Percentiles rank a stretch among this genome's conserved stretches.
These are phyloP conservation scores for Sebastes oblongus DNA, from an alignment of 2,797 vertebrate species.

Conservation along the genomic window DNA sequence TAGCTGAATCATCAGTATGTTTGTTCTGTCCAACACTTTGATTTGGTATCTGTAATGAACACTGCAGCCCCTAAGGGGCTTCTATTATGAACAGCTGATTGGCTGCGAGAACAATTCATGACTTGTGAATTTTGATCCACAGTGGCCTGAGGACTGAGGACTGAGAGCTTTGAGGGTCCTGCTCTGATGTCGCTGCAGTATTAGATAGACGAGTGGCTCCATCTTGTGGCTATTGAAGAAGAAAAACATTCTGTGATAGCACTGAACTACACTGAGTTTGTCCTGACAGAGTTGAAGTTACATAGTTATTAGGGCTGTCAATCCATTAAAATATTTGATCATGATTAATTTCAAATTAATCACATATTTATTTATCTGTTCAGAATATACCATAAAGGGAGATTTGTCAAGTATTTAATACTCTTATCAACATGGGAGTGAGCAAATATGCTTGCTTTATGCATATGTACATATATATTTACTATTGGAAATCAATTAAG, in stretches of 20 bases:
- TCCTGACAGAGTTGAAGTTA: not conserved
- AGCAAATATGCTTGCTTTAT: too few species aligned
- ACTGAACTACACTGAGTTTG: not conserved
- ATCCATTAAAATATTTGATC: too few species aligned
- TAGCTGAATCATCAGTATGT: not conserved
- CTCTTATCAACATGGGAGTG: too few species aligned
- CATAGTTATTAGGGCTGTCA: not conserved
- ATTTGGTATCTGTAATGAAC: not conserved
- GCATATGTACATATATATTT: rapidly evolving
- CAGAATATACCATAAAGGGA: too few species aligned
- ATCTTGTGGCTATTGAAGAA: slow-evolving; percentile 33
- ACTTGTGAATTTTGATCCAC: not conserved
- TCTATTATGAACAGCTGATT: not conserved
- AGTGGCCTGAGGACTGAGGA: too few species aligned
- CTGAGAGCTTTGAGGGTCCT: not conserved
- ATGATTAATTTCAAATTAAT: too few species aligned
- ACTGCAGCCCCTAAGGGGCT: too few species aligned
- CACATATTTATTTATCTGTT: too few species aligned
- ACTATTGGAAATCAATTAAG: rapidly evolving
- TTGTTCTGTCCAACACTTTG: not conserved
- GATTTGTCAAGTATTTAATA: too few species aligned
- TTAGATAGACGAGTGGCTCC: slow-evolving; percentile 34
- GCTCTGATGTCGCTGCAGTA: not conserved
- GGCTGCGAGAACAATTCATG: not conserved
- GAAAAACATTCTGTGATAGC: not conserved